A percentile compares a stretch with the other conserved stretches of the same genome.
Conservation (phyloP, 1,140 invertebrate genomes). For the Dinoponera quadriceps region DNA sequence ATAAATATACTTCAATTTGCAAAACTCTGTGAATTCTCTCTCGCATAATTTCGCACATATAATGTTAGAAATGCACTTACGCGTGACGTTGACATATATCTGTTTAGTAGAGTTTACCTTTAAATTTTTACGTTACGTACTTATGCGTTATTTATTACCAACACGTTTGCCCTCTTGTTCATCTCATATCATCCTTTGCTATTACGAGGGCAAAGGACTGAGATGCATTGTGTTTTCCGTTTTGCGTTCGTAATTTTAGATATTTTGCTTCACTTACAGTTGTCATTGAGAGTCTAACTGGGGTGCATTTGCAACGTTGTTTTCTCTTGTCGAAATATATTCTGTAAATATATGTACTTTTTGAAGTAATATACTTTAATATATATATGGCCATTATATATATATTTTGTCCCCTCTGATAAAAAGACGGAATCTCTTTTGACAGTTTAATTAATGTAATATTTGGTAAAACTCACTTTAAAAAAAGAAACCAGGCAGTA, state of each 20-base stretch:
- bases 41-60: conserved; percentile 17
- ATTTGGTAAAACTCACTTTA: conserved; percentile 31
- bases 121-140: conserved; percentile 4
- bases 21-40: conserved; percentile 18
- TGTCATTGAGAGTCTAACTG: conserved; percentile 83
- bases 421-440: conserved; percentile 38
- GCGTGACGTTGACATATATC: conserved; percentile 20
- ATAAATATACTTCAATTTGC: conserved; percentile 13
- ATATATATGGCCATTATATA: conserved; percentile 80
- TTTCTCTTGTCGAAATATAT: conserved; percentile 62
- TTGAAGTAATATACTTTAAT: conserved; percentile 52
- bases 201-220: conserved; percentile 33
- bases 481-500: conserved; percentile 1
- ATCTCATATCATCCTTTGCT: conserved; percentile 53
- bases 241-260: conserved; percentile 69
- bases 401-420: conserved; percentile 83
- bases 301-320: conserved; percentile 86
- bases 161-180: conserved; percentile 55
- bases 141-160: conserved; percentile 1
- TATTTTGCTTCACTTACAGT: conserved; percentile 81
- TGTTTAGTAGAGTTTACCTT: conserved; percentile 29
- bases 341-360: conserved; percentile 60
- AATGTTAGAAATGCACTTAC: conserved; percentile 19
- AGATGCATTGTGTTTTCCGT: conserved; percentile 77
- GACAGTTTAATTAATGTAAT: conserved; percentile 38